Percentiles rank a stretch among this genome's conserved stretches.
phyloP scores from a whole-genome alignment of 1,140 invertebrate species.

The Drosophila guanche region DNA sequence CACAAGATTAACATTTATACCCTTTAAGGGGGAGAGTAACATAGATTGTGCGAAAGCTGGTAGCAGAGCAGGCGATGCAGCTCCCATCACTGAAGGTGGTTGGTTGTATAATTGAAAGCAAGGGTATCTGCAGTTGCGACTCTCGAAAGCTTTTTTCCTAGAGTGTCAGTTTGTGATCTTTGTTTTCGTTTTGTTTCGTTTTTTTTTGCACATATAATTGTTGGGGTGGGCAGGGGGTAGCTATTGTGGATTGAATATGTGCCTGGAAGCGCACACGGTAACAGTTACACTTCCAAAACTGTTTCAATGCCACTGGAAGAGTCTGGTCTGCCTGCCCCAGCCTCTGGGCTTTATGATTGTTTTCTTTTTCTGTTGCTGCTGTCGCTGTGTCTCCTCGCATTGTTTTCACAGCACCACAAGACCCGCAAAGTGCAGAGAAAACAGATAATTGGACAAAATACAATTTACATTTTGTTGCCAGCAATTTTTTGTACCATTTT shows the following conservation, averaged over 20 bases:
- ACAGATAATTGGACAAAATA: constrained; percentile 41
- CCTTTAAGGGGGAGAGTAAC: too few species aligned
- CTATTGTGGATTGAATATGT: neutral
- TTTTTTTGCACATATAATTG: too few species aligned
- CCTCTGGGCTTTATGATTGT: neutral
- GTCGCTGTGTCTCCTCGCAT: neutral
- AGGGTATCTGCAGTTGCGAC: neutral
- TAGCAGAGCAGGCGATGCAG: too few species aligned
- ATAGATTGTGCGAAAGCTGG: too few species aligned
- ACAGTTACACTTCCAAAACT: constrained; percentile 28
- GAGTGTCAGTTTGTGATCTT: constrained; percentile 15
- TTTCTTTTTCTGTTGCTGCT: too few species aligned
- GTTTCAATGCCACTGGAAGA: constrained; percentile 12
- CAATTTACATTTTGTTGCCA: constrained; percentile 25
- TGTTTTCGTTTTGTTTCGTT: neutral
- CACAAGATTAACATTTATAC: too few species aligned
- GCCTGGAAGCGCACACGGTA: constrained; percentile 28
- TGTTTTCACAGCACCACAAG: constrained; percentile 41
- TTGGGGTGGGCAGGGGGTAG: too few species aligned
- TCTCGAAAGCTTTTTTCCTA: neutral
- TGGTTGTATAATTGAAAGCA: too few species aligned
- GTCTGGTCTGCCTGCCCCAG: neutral
- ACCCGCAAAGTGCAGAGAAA: constrained; percentile 40
- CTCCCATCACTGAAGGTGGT: too few species aligned
- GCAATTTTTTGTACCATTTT: constrained; percentile 22